These are phyloP conservation scores for Linyphia triangularis DNA, from an alignment of 2,888 invertebrate species.

Conservation along the genomic window DNA sequence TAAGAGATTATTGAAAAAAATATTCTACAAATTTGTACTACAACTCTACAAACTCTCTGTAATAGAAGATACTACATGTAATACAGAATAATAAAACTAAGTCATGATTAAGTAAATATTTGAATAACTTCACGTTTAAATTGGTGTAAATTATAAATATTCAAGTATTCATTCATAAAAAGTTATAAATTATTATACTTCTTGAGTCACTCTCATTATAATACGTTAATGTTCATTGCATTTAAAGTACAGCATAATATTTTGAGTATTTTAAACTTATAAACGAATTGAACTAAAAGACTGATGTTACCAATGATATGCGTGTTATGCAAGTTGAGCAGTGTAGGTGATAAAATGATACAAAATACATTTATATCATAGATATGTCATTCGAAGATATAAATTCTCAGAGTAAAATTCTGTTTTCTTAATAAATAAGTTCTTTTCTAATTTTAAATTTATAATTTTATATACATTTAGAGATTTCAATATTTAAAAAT, in stretches of 20 bases:
- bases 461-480: background rate
- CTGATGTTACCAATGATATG: conserved; percentile 37
- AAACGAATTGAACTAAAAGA: too few relatives aligned
- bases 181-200: background rate
- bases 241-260: too few relatives aligned
- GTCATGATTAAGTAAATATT: background rate
- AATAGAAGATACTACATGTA: conserved; percentile 19
- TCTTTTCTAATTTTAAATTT: too few relatives aligned
- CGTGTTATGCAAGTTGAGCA: conserved; percentile 39
- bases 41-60: conserved; percentile 45
- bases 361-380: background rate
- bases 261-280: too few relatives aligned
- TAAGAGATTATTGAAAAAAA: conserved; percentile 54
- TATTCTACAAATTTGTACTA: conserved; percentile 52
- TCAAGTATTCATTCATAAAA: background rate
- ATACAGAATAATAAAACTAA: conserved; percentile 20
- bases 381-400: conserved; percentile 32
- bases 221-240: too few relatives aligned
- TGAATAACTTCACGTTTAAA: background rate
- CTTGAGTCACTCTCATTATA: background rate
- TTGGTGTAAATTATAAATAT: background rate
- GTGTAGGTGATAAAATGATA: background rate
- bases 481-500: background rate
- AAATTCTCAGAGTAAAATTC: conserved; percentile 15
- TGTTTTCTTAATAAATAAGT: background rate